Percentiles rank a stretch among this genome's conserved stretches.
phyloP scores from a whole-genome alignment of 2,888 invertebrate genomes.

The Eupithecia insigniata region DNA sequence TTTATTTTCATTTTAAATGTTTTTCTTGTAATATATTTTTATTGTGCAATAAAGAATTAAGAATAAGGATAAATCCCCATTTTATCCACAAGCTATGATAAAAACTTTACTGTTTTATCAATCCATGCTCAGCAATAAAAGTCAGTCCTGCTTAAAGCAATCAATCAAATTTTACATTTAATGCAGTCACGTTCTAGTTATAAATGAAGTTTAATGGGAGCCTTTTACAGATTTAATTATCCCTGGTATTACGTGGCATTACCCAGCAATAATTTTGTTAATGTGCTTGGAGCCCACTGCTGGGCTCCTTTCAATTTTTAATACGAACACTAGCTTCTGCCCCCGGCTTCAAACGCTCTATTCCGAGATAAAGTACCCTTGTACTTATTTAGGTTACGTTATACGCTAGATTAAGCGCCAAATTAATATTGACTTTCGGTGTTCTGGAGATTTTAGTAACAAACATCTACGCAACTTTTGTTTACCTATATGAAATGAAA shows the following conservation, averaged over 20 bases:
- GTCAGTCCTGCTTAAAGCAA: constrained; percentile 50
- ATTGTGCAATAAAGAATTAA: too few relatives aligned
- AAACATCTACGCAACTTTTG: too few relatives aligned
- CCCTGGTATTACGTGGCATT: not conserved
- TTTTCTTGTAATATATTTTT: too few relatives aligned
- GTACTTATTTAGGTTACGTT: not conserved
- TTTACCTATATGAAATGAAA: too few relatives aligned
- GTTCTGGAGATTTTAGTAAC: too few relatives aligned
- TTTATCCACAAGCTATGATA: not conserved
- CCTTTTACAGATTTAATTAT: constrained; percentile 31
- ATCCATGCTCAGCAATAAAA: constrained; percentile 30
- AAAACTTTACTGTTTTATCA: constrained; percentile 9
- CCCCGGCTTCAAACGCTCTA: too few relatives aligned
- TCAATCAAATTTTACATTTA: constrained; percentile 75
- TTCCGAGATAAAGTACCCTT: not conserved
- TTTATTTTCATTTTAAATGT: too few relatives aligned
- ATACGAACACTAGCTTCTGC: too few relatives aligned
- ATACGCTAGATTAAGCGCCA: not conserved
- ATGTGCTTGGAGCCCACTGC: not conserved
- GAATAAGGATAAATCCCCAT: not conserved
- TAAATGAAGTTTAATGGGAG: constrained; percentile 75
- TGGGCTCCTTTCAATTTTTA: too few relatives aligned
- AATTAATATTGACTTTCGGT: not conserved
- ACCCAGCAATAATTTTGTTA: not conserved
- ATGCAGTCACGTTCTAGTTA: constrained; percentile 63